phyloP scores from a whole-genome alignment of 2,888 invertebrate species.

The Steromphala cineraria region DNA sequence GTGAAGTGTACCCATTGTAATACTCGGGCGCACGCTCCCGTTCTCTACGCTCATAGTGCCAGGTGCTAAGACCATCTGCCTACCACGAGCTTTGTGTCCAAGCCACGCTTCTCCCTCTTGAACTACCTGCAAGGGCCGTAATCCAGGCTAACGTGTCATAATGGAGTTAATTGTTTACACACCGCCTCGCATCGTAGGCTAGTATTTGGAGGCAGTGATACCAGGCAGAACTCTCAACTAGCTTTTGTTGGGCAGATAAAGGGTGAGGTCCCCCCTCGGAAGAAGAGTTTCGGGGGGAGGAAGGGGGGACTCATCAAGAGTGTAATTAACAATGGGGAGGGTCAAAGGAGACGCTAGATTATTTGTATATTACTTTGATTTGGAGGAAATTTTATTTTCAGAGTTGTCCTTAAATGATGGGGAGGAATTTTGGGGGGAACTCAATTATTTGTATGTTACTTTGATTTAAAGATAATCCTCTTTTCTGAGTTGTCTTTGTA shows the following conservation, averaged over 20 bases:
- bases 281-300: not conserved
- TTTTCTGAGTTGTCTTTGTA: too few relatives aligned
- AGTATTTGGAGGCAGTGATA: not conserved
- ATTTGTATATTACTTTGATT: too few relatives aligned
- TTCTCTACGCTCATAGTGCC: not conserved
- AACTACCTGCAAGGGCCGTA: constrained; percentile 4
- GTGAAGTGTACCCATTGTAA: constrained; percentile 7
- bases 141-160: constrained; percentile 9
- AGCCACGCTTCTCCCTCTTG: not conserved
- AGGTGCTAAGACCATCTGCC: not conserved
- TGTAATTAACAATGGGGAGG: not conserved
- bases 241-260: not conserved
- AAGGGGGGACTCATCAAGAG: not conserved
- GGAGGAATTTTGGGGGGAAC: too few relatives aligned
- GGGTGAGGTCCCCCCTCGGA: not conserved
- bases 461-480: too few relatives aligned
- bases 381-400: too few relatives aligned
- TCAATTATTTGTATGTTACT: not conserved
- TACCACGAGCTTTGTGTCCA: not conserved
- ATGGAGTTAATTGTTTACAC: constrained; percentile 15
- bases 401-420: too few relatives aligned
- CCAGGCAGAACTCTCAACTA: too few relatives aligned
- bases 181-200: not conserved
- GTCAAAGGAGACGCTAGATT: not conserved
- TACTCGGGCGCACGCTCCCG: not conserved